Evolutionary conservation across 2,888 invertebrate genomes (phyloP), one percentile per base, ranked within the genome.

Genomic region (Limenitis camilla): DNA sequence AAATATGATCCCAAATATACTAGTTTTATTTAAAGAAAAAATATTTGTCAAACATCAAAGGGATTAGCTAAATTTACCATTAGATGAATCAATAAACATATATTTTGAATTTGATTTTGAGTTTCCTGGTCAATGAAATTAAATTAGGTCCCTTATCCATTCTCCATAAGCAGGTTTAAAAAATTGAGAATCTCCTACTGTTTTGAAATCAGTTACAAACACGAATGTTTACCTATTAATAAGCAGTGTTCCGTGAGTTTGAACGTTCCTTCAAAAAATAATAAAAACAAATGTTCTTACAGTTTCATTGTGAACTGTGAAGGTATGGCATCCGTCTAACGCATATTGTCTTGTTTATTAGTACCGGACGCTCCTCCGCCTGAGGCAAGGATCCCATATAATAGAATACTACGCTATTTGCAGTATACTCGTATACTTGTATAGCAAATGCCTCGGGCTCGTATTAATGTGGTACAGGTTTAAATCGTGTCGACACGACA

Each of bases 391-490:
- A 81, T 85, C 80, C 78, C 76, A 84, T 84, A 86, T 86, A 86
- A 86, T 85, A 80, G 81, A 85, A 87, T 86, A 85, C 82, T 86
- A 75, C 75, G 76, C 81, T 87, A 85, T 86, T 86, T 85, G 83
- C 81, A 76, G 80, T 76, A 81, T 81, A 79, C 68, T 73, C 76
- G 72, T 81, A 52, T 49, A 58, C 47, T 49, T 48, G 54, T 57
- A 78, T 76, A 68, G 75, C 70, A 74, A 72, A 64, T 64, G 84
- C 86, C 81, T 49, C 64, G 54, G 78, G 85, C 74, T 57, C 58
- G 76, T 81, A 81, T 83, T 83, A 83, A 76, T 78, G 76, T 78
- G 71, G 65, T 64, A 68, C 66, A 60, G 59, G 65, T 65, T 62
- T 71, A 76, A 81, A 76, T 77, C 78, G 74, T 67, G 73, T 74